Percentiles rank a stretch among this genome's conserved stretches.
phyloP scores from a whole-genome alignment of 2,888 invertebrate species.

The Venusia cambrica region DNA sequence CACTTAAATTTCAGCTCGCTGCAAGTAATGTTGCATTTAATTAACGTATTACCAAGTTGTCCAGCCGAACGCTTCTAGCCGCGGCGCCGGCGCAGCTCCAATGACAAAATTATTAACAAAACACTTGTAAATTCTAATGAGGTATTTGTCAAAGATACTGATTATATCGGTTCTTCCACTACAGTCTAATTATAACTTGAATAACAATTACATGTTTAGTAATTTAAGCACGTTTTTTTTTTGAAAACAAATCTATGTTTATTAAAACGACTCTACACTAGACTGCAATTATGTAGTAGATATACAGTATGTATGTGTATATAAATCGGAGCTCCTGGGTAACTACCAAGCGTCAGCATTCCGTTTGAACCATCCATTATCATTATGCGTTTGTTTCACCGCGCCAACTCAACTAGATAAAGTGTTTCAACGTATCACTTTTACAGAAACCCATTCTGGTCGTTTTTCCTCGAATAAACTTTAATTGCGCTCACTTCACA shows the following conservation, averaged over 20 bases:
- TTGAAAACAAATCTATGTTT: too few species aligned
- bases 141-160: conserved; percentile 19
- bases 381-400: conserved; percentile 12
- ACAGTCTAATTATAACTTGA: too few species aligned
- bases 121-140: conserved; percentile 24
- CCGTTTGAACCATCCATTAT: conserved; percentile 6
- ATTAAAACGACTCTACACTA: too few species aligned
- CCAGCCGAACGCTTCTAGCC: conserved; percentile 29
- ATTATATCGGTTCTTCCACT: conserved; percentile 12
- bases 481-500: conserved; percentile 32
- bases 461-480: conserved; percentile 22
- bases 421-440: conserved; percentile 12
- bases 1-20: conserved; percentile 36
- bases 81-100: conserved; percentile 31
- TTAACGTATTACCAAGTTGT: conserved; percentile 50
- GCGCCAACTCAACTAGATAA: conserved; percentile 10
- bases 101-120: conserved; percentile 37
- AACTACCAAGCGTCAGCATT: too few species aligned
- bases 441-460: conserved; percentile 9
- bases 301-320: too few species aligned
- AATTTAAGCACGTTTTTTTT: too few species aligned
- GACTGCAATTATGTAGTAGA: too few species aligned
- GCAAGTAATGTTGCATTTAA: conserved; percentile 39
- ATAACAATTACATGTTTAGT: too few species aligned
- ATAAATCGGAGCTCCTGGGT: too few species aligned